Evolutionary conservation across 2,888 invertebrate genomes (phyloP).

Genomic region (Drosophila mimetica): DNA sequence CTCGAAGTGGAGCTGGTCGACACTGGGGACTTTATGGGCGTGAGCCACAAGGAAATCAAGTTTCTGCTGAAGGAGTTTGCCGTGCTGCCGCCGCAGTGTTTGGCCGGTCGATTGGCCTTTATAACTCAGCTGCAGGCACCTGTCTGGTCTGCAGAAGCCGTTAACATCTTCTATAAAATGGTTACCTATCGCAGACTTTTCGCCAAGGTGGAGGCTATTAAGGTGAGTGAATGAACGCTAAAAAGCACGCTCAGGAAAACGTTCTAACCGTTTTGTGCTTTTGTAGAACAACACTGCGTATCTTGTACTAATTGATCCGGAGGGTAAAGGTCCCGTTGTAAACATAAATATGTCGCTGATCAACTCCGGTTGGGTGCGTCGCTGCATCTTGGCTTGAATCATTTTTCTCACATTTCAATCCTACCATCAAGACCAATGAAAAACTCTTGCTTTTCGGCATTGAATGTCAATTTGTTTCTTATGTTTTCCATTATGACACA

Average conservation of each 20-base stretch:
- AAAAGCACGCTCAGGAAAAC: background rate
- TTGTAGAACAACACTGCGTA: constrained; percentile 65
- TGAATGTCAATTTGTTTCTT: background rate
- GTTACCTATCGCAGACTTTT: constrained; percentile 67
- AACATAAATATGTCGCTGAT: constrained; percentile 50
- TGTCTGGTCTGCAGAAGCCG: constrained; percentile 72
- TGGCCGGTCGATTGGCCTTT: constrained; percentile 72
- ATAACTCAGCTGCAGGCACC: constrained; percentile 65
- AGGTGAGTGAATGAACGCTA: constrained; percentile 41
- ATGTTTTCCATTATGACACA: background rate
- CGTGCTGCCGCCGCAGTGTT: constrained; percentile 71
- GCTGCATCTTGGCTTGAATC: constrained; percentile 33
- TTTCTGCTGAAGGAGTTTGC: constrained; percentile 72
- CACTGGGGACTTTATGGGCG: constrained; percentile 74
- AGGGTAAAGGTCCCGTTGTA: background rate
- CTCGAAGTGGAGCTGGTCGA: constrained; percentile 78
- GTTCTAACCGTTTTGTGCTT: background rate
- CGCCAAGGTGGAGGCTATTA: constrained; percentile 73
- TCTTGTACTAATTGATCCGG: constrained; percentile 76
- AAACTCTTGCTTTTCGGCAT: background rate
- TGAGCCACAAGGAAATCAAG: constrained; percentile 64
- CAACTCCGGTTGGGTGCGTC: constrained; percentile 52
- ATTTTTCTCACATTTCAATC: background rate
- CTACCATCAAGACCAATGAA: background rate
- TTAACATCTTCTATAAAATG: constrained; percentile 65